Evolutionary conservation across 2,888 invertebrate genomes (phyloP).

Genomic region (Ophioninae sp.): DNA sequence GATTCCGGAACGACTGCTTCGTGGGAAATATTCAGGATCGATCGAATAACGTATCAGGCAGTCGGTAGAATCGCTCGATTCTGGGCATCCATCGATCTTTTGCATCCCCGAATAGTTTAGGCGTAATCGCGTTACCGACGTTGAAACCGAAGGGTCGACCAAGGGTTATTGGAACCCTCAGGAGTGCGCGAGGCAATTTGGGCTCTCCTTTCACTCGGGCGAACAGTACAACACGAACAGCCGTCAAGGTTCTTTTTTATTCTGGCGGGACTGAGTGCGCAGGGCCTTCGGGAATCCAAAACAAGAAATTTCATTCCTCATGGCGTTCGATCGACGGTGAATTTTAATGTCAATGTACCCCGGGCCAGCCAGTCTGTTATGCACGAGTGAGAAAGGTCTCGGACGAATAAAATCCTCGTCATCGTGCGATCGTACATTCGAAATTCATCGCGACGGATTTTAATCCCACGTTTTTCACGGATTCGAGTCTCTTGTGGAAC

Average conservation of each 20-base stretch:
- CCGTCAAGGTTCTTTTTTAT: not conserved
- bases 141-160: not conserved
- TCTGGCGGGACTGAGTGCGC: not conserved
- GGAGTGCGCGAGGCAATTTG: slow-evolving; percentile 11
- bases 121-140: slow-evolving; percentile 15
- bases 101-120: slow-evolving; percentile 8
- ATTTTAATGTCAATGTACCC: slow-evolving; percentile 21
- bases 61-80: not conserved
- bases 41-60: not conserved
- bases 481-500: slow-evolving; percentile 4
- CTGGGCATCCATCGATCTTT: not conserved
- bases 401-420: slow-evolving; percentile 22
- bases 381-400: slow-evolving; percentile 3
- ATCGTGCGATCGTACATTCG: slow-evolving; percentile 30
- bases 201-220: slow-evolving; percentile 12
- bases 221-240: slow-evolving; percentile 4
- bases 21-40: not conserved
- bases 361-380: not conserved
- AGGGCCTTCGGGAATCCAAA: slow-evolving; percentile 29
- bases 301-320: slow-evolving; percentile 7
- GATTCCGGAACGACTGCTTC: not conserved
- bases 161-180: slow-evolving; percentile 24
- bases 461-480: slow-evolving; percentile 16
- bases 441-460: not conserved
- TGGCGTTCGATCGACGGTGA: not conserved